A percentile compares a stretch with the other conserved stretches of the same genome.
Evolutionary conservation across 1,140 invertebrate genomes (phyloP).

Genomic region (Galendromus occidentalis): DNA sequence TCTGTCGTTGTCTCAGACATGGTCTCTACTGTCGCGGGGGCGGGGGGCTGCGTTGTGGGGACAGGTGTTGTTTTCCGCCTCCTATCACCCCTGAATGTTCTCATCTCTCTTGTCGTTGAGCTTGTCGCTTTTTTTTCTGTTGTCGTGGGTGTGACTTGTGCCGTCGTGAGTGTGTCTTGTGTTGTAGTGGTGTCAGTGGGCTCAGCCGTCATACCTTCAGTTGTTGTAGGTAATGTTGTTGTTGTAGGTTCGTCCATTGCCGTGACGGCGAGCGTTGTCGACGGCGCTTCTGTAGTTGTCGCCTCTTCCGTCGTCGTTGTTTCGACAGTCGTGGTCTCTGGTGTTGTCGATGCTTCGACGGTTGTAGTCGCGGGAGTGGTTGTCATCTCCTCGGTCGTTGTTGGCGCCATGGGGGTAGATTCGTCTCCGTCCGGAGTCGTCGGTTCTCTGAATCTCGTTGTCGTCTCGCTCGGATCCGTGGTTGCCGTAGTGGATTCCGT

Average conservation of each 20-base stretch:
- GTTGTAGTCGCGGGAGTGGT: neutral
- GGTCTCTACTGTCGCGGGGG: neutral
- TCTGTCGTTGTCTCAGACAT: neutral
- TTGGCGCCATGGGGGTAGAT: neutral
- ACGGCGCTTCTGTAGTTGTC: neutral
- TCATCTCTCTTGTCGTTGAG: neutral
- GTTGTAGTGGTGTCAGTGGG: neutral
- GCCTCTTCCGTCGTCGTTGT: neutral
- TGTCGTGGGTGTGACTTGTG: neutral
- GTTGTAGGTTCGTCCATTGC: neutral
- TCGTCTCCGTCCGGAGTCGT: neutral
- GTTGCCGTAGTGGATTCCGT: neutral
- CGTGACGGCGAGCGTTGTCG: no score
- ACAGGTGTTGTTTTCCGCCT: neutral
- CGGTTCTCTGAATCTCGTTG: neutral
- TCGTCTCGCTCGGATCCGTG: neutral
- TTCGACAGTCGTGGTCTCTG: neutral
- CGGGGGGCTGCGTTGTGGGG: neutral
- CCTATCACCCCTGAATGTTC: neutral
- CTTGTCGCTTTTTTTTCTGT: neutral
- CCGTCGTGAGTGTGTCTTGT: no score
- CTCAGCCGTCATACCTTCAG: neutral
- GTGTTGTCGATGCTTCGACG: neutral
- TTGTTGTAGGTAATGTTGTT: neutral
- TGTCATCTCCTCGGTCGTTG: neutral